Percentiles rank a stretch among this genome's conserved stretches.
phyloP scores from a whole-genome alignment of 2,888 invertebrate genomes.

The Apodemia hepburni region DNA sequence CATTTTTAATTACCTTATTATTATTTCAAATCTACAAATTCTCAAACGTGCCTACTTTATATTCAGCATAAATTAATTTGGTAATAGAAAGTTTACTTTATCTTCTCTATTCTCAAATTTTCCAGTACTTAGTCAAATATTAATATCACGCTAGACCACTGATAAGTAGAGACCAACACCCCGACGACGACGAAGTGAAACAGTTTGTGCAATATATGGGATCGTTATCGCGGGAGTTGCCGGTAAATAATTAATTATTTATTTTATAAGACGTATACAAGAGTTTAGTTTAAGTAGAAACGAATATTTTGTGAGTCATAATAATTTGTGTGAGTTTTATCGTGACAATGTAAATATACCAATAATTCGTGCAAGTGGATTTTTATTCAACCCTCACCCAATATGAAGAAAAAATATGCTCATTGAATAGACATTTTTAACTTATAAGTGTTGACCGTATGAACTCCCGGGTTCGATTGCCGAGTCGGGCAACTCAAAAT shows the following conservation, averaged over 20 bases:
- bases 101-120: not conserved
- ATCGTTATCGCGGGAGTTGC: slow-evolving; percentile 17
- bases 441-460: too few relatives aligned
- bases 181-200: not conserved
- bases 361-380: slow-evolving; percentile 30
- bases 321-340: slow-evolving; percentile 36
- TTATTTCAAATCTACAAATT: not conserved
- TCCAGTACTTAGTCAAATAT: not conserved
- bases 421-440: not conserved
- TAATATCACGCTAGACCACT: not conserved
- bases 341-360: slow-evolving; percentile 37
- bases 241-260: slow-evolving; percentile 28
- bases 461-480: too few relatives aligned
- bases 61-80: not conserved
- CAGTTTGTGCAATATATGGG: slow-evolving; percentile 10
- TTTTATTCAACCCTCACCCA: slow-evolving; percentile 8
- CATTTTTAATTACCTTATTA: not conserved
- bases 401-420: not conserved
- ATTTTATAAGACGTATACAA: slow-evolving; percentile 26
- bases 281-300: slow-evolving; percentile 17
- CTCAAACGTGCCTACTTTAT: not conserved
- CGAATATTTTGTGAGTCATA: slow-evolving; percentile 34
- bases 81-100: not conserved
- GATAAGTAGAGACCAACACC: not conserved
- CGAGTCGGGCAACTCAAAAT: too few relatives aligned